Conservation (phyloP, 2,113 vertebrate species). For the Brachypodius melanocephalos region DNA sequence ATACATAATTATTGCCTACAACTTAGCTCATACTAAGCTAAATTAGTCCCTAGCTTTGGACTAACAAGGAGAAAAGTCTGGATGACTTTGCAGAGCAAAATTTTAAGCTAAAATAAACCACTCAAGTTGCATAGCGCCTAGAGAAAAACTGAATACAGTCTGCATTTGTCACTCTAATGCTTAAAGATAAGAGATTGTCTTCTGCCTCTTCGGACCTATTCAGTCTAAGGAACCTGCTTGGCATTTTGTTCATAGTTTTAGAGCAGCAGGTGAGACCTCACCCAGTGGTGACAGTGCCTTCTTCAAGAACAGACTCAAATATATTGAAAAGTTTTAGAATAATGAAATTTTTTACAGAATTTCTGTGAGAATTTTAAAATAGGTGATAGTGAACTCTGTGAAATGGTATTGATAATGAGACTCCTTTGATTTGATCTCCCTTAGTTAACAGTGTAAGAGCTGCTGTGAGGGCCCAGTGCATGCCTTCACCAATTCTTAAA, state of each 20-base stretch:
- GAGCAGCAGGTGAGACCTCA: not conserved
- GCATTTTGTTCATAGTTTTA: not conserved
- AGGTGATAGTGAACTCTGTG: not conserved
- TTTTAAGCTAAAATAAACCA: not conserved
- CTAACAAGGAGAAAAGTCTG: not conserved
- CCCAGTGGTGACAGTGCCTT: not conserved
- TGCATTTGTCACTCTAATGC: not conserved
- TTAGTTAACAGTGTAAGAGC: not conserved
- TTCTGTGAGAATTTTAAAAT: not conserved
- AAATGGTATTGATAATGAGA: not conserved
- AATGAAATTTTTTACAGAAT: rapidly evolving
- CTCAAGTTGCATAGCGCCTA: not conserved
- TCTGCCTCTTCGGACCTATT: not conserved
- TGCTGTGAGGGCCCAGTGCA: not conserved
- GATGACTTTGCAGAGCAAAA: not conserved
- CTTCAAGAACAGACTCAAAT: not conserved
- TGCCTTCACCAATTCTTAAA: not conserved
- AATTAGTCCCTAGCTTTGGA: not conserved
- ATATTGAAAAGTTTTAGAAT: not conserved
- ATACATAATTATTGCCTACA: not conserved
- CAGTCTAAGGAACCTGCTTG: not conserved
- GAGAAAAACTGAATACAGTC: not conserved
- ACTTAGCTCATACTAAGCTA: not conserved
- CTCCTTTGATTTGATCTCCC: not conserved
- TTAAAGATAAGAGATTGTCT: not conserved